Conservation (phyloP, 2,888 invertebrate species). For the Cephus nigrinus region DNA sequence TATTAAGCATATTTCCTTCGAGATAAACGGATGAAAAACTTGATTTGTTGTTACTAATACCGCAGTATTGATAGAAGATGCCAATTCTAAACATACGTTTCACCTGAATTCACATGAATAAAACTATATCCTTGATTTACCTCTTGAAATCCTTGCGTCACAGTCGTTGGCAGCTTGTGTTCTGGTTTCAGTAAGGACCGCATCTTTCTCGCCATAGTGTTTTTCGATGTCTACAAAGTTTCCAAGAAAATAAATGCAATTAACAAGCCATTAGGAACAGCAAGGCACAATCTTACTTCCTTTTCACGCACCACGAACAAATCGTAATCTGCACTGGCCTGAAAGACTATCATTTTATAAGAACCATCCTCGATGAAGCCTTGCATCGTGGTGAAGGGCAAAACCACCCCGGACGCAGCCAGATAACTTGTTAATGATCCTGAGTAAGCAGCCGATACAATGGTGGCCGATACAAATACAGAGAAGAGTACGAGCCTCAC, state of each 20-base stretch:
- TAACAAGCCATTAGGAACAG: no score
- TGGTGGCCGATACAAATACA: slow-evolving; percentile 45
- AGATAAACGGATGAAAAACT: no score
- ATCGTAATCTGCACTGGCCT: slow-evolving; percentile 45
- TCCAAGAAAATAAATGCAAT: no score
- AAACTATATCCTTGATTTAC: slow-evolving; percentile 24
- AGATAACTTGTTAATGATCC: slow-evolving; percentile 50
- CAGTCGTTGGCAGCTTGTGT: slow-evolving; percentile 35
- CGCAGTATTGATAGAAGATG: no score
- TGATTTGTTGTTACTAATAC: no score
- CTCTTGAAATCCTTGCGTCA: slow-evolving; percentile 38
- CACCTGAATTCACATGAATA: no score
- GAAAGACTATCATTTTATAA: slow-evolving; percentile 44
- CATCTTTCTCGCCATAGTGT: slow-evolving; percentile 31
- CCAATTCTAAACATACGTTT: no score
- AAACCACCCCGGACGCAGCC: slow-evolving; percentile 28
- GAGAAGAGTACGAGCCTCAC: slow-evolving; percentile 47
- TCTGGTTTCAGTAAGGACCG: slow-evolving; percentile 30
- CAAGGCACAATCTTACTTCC: no score
- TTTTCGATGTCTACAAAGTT: slow-evolving; percentile 29
- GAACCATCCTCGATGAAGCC: slow-evolving; percentile 45
- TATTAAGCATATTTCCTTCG: not conserved
- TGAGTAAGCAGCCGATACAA: slow-evolving; percentile 49
- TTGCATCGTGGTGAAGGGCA: slow-evolving; percentile 50
- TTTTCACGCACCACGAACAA: slow-evolving; percentile 35